Conservation (phyloP, 2,888 invertebrate genomes). For the Plebejus melissa region DNA sequence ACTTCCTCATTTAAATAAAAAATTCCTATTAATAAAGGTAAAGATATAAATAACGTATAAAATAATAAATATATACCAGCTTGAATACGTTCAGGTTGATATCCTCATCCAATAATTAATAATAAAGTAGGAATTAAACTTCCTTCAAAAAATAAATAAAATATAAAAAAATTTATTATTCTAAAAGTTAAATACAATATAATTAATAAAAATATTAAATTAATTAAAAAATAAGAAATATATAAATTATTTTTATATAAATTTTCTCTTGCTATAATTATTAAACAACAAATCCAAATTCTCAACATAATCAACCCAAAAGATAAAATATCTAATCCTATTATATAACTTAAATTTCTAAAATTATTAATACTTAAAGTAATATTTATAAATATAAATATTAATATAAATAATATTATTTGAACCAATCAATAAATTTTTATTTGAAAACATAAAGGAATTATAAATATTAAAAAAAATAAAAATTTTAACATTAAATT, state of each 20-base stretch:
- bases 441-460: slow-evolving; percentile 71
- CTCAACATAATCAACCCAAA: slow-evolving; percentile 78
- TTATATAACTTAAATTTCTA: slow-evolving; percentile 62
- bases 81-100: slow-evolving; percentile 83
- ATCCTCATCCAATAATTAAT: slow-evolving; percentile 84
- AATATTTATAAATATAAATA: slow-evolving; percentile 69
- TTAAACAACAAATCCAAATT: slow-evolving; percentile 80
- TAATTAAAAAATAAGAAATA: slow-evolving; percentile 72
- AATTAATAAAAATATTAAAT: slow-evolving; percentile 73
- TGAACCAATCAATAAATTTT: slow-evolving; percentile 77
- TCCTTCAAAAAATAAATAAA: slow-evolving; percentile 86
- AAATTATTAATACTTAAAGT: slow-evolving; percentile 53
- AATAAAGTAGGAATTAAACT: slow-evolving; percentile 83
- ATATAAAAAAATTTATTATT: slow-evolving; percentile 78
- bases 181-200: slow-evolving; percentile 79
- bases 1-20: slow-evolving; percentile 69
- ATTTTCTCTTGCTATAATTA: slow-evolving; percentile 77
- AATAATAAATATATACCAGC: slow-evolving; percentile 83
- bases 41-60: slow-evolving; percentile 84
- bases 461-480: slow-evolving; percentile 67
- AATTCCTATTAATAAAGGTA: slow-evolving; percentile 80
- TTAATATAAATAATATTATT: slow-evolving; percentile 69
- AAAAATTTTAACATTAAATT: slow-evolving; percentile 79
- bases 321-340: slow-evolving; percentile 74
- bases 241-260: slow-evolving; percentile 64